phyloP scores from a whole-genome alignment of 2,888 invertebrate species.

The Clunio marinus region DNA sequence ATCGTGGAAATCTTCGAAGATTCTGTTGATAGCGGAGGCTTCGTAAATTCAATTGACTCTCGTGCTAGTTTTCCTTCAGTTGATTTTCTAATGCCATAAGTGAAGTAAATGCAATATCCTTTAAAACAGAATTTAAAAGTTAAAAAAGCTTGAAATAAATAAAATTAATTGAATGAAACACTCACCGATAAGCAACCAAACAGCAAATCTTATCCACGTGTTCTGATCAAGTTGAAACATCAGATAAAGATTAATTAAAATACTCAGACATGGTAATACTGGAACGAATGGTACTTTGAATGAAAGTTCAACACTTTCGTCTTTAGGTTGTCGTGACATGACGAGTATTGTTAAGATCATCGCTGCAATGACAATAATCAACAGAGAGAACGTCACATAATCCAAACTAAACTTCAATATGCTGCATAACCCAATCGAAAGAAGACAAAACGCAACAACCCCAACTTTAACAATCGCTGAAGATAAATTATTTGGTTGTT shows the following conservation, averaged over 20 bases:
- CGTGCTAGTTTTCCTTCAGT: conserved; percentile 53
- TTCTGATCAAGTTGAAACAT: conserved; percentile 81
- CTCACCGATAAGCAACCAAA: conserved; percentile 79
- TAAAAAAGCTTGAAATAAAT: too few relatives aligned
- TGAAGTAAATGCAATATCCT: conserved; percentile 82
- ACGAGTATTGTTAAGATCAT: conserved; percentile 57
- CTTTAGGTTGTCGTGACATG: conserved; percentile 67
- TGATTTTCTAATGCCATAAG: conserved; percentile 77
- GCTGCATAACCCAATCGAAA: conserved; percentile 49
- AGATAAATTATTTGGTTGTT: conserved; percentile 62
- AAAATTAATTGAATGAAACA: too few relatives aligned
- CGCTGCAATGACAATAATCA: conserved; percentile 53
- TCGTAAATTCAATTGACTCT: background rate
- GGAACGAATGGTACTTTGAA: conserved; percentile 85
- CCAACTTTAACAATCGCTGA: conserved; percentile 62
- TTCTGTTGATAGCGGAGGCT: background rate
- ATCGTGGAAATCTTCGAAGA: background rate
- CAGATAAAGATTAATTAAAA: conserved; percentile 81
- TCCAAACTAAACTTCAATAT: conserved; percentile 39
- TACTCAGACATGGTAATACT: conserved; percentile 74
- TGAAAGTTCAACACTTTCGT: conserved; percentile 56
- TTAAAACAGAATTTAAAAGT: conserved; percentile 43
- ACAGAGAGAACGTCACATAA: conserved; percentile 47
- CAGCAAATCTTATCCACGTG: conserved; percentile 84
- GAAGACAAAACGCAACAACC: conserved; percentile 55